Evolutionary conservation across 1,140 invertebrate genomes (phyloP), one percentile per base, ranked within the genome.

Genomic region (Brachionus angularis): DNA sequence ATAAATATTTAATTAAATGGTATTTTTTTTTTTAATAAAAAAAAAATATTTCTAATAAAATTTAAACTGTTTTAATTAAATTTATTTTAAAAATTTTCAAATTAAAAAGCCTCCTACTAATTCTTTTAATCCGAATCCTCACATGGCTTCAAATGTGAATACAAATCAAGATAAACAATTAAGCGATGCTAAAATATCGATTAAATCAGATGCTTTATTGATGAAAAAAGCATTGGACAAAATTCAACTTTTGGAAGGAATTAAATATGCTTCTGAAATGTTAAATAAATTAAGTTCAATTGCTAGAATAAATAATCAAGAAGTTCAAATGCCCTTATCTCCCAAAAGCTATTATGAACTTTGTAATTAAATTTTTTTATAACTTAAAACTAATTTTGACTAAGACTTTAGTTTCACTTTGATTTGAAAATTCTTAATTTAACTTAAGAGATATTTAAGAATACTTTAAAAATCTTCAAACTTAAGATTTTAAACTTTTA

Each of bases 261-360:
- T 70, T 18, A 50, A 53, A 36, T 47, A 70, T 27, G 67, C 46
- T 12, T 42, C 67, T 18, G 42, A 70, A 8, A 70, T 70, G 67
- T 31, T 70, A 5, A 50, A 50, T 29, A 50, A 70, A 44, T 44
- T 70, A 27, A 4, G 39, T 29, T 52, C 25, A 21, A 27, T 46
- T 25, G 62, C 62, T 21, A 67, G 36, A 46, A 67, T 67, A 7
- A 50, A 50, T n/a, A 67, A 67, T 36, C 10, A 12, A 14, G 62
- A 67, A 21, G 62, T 67, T 5, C 39, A 29, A 21, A 46, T 67
- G 62, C 31, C 10, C 14, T 21, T 71, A 23, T 71, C 50, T 7
- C 70, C 70, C 0, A 71, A 71, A 47, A 53, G 25, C 21, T 71
- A 71, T 21, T 71, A 71, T 42, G 70, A 71, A 47, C 36, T 71